Conservation (phyloP, 1,140 invertebrate species). For the Ostrea edulis region DNA sequence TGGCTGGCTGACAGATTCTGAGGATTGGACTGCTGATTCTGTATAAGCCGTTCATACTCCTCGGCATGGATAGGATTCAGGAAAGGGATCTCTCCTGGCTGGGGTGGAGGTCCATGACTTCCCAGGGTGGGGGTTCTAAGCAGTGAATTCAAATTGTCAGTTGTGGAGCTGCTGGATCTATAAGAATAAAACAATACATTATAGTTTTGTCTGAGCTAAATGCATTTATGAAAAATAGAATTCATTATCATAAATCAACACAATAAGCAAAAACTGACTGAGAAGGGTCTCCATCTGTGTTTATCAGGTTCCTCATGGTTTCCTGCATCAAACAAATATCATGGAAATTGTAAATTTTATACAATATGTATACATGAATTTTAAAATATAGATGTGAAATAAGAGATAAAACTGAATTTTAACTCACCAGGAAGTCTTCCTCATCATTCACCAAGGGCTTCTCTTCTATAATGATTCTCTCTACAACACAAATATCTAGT, state of each 20-base stretch:
- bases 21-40: not conserved
- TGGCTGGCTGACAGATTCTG: not conserved
- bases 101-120: not conserved
- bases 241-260: not conserved
- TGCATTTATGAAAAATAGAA: not conserved
- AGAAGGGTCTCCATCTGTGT: not conserved
- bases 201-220: not conserved
- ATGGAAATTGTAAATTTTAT: not conserved
- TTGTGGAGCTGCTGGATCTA: not conserved
- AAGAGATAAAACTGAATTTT: not conserved
- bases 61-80: not conserved
- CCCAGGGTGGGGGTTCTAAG: not conserved
- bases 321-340: not conserved
- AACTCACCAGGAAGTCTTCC: conserved; percentile 26
- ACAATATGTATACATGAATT: not conserved
- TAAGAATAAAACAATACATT: not conserved
- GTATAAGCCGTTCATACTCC: not conserved
- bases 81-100: not conserved
- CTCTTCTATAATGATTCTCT: conserved; percentile 18
- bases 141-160: not conserved
- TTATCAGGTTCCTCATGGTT: not conserved
- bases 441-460: not conserved
- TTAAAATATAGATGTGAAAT: not conserved
- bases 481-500: not conserved
- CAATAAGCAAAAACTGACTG: not conserved